These are phyloP conservation scores for Sphaeramia orbicularis DNA, from an alignment of 2,797 vertebrate genomes.

Conservation along the genomic window DNA sequence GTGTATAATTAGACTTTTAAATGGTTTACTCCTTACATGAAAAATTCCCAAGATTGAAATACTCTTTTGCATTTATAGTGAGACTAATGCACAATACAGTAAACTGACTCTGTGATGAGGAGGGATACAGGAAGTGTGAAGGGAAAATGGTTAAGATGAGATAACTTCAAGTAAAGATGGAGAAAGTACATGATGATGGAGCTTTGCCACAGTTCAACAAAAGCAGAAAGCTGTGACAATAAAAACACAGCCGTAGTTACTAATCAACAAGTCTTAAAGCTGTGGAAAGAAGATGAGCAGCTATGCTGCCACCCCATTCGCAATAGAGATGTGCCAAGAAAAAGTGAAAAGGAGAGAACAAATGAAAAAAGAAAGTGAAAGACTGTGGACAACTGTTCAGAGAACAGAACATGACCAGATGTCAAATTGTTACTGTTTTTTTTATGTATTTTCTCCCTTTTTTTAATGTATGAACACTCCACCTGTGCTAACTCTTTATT, in stretches of 20 bases:
- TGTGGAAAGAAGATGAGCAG: conserved; percentile 83
- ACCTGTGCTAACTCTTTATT: conserved; percentile 48
- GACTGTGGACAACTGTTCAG: conserved; percentile 83
- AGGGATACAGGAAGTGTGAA: conserved; percentile 40
- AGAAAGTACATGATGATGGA: conserved; percentile 65
- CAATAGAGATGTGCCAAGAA: conserved; percentile 80
- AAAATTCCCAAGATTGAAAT: not conserved
- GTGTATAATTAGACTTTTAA: not conserved
- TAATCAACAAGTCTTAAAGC: conserved; percentile 79
- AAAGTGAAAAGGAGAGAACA: conserved; percentile 82
- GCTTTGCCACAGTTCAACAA: conserved; percentile 65
- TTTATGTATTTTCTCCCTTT: conserved; percentile 19
- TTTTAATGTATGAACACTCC: conserved; percentile 36
- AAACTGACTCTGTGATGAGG: conserved; percentile 26
- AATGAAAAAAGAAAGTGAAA: conserved; percentile 82
- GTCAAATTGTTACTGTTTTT: conserved; percentile 76
- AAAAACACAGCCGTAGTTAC: conserved; percentile 77
- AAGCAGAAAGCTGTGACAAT: conserved; percentile 74
- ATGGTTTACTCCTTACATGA: conserved; percentile 6
- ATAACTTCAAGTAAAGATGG: conserved; percentile 58
- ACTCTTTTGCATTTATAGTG: conserved; percentile 8
- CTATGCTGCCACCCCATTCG: conserved; percentile 79
- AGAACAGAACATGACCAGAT: conserved; percentile 81
- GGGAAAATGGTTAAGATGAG: conserved; percentile 37
- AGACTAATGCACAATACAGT: conserved; percentile 16